A percentile compares a stretch with the other conserved stretches of the same genome.
These are phyloP conservation scores for Tinea pellionella DNA, from an alignment of 2,888 invertebrate species.

Conservation along the genomic window DNA sequence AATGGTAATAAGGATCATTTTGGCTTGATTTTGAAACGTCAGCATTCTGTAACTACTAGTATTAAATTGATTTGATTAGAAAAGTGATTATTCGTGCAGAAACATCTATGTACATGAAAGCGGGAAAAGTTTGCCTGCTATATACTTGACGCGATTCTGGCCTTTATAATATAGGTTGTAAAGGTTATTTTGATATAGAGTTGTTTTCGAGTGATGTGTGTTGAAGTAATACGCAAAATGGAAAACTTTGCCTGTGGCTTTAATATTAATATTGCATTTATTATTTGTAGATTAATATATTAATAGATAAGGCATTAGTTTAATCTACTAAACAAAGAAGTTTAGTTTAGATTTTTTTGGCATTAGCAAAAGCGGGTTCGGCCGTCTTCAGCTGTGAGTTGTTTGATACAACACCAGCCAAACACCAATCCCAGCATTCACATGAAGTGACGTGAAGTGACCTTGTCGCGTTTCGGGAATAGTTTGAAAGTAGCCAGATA, in stretches of 20 bases:
- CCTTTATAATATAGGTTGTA: not conserved
- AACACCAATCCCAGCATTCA: too few relatives aligned
- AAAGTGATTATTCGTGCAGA: not conserved
- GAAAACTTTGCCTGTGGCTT: constrained; percentile 49
- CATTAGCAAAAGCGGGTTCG: too few relatives aligned
- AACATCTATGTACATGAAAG: constrained; percentile 1
- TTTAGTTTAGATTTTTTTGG: too few relatives aligned
- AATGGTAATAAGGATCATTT: too few relatives aligned
- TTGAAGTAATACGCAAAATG: constrained; percentile 30
- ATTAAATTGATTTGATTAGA: not conserved
- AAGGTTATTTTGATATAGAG: not conserved
- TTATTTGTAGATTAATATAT: constrained; percentile 25
- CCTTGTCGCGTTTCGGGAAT: too few relatives aligned
- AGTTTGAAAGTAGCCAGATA: too few relatives aligned
- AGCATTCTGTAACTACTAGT: not conserved
- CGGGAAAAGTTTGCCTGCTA: not conserved
- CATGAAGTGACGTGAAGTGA: too few relatives aligned
- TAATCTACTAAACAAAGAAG: too few relatives aligned
- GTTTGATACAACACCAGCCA: too few relatives aligned
- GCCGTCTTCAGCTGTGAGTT: too few relatives aligned
- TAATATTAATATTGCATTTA: constrained; percentile 44
- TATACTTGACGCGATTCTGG: not conserved
- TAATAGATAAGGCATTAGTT: not conserved
- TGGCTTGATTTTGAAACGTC: not conserved
- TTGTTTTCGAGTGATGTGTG: not conserved